Evolutionary conservation across 2,113 vertebrate species (phyloP).

Genomic region (Lepisosteus oculatus): DNA sequence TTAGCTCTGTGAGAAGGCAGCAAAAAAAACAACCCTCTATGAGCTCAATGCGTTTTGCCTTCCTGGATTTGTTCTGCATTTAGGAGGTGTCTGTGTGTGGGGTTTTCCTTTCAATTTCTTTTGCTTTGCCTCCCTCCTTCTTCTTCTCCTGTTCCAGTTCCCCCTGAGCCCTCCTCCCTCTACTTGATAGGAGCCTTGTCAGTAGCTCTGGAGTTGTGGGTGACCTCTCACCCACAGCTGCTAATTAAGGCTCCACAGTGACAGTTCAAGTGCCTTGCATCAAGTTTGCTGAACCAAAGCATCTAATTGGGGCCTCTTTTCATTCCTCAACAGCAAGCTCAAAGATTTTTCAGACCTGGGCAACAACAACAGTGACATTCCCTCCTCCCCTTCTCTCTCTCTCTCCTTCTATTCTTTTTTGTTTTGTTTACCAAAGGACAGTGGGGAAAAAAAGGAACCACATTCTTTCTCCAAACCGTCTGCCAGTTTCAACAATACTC

Average conservation of each 20-base stretch:
- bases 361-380: slow-evolving; percentile 44
- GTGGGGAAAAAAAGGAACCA: slow-evolving; percentile 20
- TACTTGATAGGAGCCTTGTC: slow-evolving; percentile 78
- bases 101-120: slow-evolving; percentile 28
- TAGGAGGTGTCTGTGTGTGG: slow-evolving; percentile 24
- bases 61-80: slow-evolving; percentile 54
- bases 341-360: slow-evolving; percentile 59
- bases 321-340: slow-evolving; percentile 48
- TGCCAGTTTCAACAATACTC: slow-evolving; percentile 34
- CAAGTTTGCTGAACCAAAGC: slow-evolving; percentile 70
- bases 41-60: slow-evolving; percentile 45
- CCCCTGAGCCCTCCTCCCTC: slow-evolving; percentile 34
- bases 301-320: slow-evolving; percentile 82
- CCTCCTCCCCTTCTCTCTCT: slow-evolving; percentile 11
- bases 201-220: slow-evolving; percentile 71
- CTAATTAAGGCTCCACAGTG: slow-evolving; percentile 92
- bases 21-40: slow-evolving; percentile 49
- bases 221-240: slow-evolving; percentile 80
- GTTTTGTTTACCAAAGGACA: slow-evolving; percentile 43
- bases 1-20: neutral
- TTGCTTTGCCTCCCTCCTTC: slow-evolving; percentile 34
- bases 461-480: slow-evolving; percentile 36
- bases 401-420: slow-evolving; percentile 13
- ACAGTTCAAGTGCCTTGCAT: slow-evolving; percentile 82
- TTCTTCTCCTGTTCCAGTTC: slow-evolving; percentile 37